Conservation (phyloP, 1,140 invertebrate genomes). For the Eueides isabella region DNA sequence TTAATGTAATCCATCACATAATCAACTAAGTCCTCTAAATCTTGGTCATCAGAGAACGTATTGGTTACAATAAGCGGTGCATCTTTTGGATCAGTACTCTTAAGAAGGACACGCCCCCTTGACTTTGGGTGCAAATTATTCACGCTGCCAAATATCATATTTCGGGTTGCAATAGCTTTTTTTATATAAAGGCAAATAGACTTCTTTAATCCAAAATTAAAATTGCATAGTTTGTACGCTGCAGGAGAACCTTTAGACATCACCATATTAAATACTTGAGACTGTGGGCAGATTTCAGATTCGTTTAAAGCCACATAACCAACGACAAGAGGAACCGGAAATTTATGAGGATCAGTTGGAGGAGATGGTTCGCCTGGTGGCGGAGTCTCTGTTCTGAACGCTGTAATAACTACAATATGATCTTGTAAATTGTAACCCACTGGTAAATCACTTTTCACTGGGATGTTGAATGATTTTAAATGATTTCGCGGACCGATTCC, state of each 20-base stretch:
- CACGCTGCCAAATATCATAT: slow-evolving; percentile 28
- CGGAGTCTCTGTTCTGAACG: neutral
- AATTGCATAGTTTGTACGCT: slow-evolving; percentile 26
- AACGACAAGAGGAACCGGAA: slow-evolving; percentile 75
- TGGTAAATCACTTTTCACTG: slow-evolving; percentile 84
- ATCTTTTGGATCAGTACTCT: slow-evolving; percentile 36
- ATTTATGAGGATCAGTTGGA: slow-evolving; percentile 85
- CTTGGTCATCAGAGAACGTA: slow-evolving; percentile 30
- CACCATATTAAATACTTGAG: slow-evolving; percentile 37
- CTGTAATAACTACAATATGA: slow-evolving; percentile 83
- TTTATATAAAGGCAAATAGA: slow-evolving; percentile 32
- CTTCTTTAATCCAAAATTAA: slow-evolving; percentile 33
- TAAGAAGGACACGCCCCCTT: slow-evolving; percentile 38
- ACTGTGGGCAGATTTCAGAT: slow-evolving; percentile 35
- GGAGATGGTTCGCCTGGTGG: slow-evolving; percentile 58
- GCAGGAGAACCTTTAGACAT: slow-evolving; percentile 27
- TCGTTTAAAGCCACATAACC: slow-evolving; percentile 45
- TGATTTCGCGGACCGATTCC: slow-evolving; percentile 86
- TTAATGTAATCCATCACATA: slow-evolving; percentile 62
- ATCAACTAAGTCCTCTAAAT: slow-evolving; percentile 74
- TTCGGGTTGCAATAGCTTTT: slow-evolving; percentile 28
- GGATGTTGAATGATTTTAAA: slow-evolving; percentile 82
- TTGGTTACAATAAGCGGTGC: slow-evolving; percentile 35
- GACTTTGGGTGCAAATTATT: slow-evolving; percentile 45
- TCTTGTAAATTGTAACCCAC: slow-evolving; percentile 89